phyloP scores from a whole-genome alignment of 2,888 invertebrate species.

The Hypsopygia costalis region DNA sequence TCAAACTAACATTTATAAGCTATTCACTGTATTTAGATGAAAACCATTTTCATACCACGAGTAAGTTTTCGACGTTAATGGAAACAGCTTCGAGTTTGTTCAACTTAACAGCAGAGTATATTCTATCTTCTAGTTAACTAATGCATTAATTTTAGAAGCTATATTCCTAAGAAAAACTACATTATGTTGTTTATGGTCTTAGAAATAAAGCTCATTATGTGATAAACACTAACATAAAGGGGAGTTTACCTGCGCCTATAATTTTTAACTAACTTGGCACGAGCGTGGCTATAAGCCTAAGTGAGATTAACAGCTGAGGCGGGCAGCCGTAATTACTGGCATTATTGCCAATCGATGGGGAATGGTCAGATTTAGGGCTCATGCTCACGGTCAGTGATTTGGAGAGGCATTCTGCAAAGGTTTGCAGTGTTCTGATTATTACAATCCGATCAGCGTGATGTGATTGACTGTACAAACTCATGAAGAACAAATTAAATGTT shows the following conservation, averaged over 20 bases:
- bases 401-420: slow-evolving; percentile 1
- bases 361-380: slow-evolving; percentile 56
- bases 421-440: slow-evolving; percentile 7
- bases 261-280: slow-evolving; percentile 59
- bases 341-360: slow-evolving; percentile 70
- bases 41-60: too few species aligned
- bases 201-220: slow-evolving; percentile 1
- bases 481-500: too few species aligned
- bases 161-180: background rate
- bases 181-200: background rate
- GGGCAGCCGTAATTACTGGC: slow-evolving; percentile 64
- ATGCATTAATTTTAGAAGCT: slow-evolving; percentile 3
- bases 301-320: slow-evolving; percentile 56
- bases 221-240: background rate
- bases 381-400: slow-evolving; percentile 30
- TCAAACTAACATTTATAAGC: background rate
- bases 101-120: background rate
- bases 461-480: too few species aligned
- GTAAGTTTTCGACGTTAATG: background rate
- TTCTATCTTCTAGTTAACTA: background rate
- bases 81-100: background rate
- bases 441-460: too few species aligned
- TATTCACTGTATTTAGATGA: too few species aligned
- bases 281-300: slow-evolving; percentile 39
- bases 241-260: slow-evolving; percentile 32